Conservation (phyloP, 1,140 invertebrate genomes). For the Papilio machaon region DNA sequence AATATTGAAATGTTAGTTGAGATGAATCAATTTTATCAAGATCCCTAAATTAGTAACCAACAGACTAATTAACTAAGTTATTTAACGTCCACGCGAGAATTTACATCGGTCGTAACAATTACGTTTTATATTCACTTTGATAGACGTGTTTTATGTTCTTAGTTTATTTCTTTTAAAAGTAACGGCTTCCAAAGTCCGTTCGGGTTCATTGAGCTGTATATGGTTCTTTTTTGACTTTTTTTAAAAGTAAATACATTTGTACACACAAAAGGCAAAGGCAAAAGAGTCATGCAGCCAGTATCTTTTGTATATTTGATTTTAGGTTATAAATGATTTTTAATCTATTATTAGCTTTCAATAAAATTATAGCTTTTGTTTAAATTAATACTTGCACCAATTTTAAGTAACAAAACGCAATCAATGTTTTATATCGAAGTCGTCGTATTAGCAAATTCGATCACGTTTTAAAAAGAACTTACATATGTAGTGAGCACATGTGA, state of each 20-base stretch:
- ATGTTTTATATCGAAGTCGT: background rate
- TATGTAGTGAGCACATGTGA: constrained; percentile 50
- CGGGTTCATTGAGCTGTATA: constrained; percentile 24
- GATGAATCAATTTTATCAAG: constrained; percentile 40
- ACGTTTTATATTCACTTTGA: constrained; percentile 40
- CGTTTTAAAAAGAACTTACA: constrained; percentile 35
- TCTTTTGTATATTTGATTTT: background rate
- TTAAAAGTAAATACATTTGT: background rate
- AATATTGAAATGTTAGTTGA: background rate
- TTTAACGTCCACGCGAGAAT: constrained; percentile 51
- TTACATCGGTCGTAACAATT: constrained; percentile 51
- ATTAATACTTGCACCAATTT: background rate
- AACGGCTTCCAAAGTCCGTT: constrained; percentile 34
- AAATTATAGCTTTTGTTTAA: background rate
- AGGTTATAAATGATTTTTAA: too few relatives aligned
- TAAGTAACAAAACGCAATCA: background rate
- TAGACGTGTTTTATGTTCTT: constrained; percentile 33
- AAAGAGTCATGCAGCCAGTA: background rate
- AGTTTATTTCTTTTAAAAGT: constrained; percentile 35
- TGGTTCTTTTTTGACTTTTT: background rate
- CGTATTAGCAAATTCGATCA: constrained; percentile 35
- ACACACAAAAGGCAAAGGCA: background rate
- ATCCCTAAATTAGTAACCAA: constrained; percentile 44
- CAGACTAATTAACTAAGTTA: constrained; percentile 50
- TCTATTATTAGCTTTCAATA: too few relatives aligned